Conservation (phyloP, 1,140 invertebrate genomes). For the Bombus polaris region DNA sequence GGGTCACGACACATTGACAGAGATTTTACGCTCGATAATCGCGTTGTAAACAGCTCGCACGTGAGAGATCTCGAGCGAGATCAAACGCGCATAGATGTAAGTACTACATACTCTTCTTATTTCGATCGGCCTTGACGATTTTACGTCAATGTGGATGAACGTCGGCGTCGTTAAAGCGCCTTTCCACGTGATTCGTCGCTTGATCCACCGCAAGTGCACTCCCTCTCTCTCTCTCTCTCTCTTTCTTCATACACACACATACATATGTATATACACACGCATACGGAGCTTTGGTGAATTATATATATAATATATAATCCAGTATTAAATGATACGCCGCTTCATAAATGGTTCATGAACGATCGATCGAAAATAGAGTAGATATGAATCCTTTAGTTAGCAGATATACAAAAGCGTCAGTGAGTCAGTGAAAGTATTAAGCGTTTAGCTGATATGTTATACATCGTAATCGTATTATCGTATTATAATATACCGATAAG, state of each 20-base stretch:
- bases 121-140: not conserved
- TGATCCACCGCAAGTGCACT: not conserved
- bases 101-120: not conserved
- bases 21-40: not conserved
- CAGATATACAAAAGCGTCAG: not conserved
- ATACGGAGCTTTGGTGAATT: too few relatives aligned
- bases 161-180: not conserved
- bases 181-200: constrained; percentile 2
- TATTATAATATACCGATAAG: too few relatives aligned
- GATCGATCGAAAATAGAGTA: not conserved
- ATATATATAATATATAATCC: too few relatives aligned
- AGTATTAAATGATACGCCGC: too few relatives aligned
- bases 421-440: not conserved
- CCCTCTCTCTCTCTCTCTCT: too few relatives aligned
- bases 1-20: constrained; percentile 10
- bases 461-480: too few relatives aligned
- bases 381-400: not conserved
- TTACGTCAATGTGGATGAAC: constrained; percentile 7
- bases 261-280: too few relatives aligned
- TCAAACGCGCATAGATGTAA: not conserved
- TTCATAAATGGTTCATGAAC: not conserved
- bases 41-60: not conserved
- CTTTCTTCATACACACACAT: too few relatives aligned
- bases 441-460: too few relatives aligned
- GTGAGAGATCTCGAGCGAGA: not conserved